Base-by-base conservation (phyloP, 1,140 invertebrate genomes). In the Chrysomallon squamiferum region DNA sequence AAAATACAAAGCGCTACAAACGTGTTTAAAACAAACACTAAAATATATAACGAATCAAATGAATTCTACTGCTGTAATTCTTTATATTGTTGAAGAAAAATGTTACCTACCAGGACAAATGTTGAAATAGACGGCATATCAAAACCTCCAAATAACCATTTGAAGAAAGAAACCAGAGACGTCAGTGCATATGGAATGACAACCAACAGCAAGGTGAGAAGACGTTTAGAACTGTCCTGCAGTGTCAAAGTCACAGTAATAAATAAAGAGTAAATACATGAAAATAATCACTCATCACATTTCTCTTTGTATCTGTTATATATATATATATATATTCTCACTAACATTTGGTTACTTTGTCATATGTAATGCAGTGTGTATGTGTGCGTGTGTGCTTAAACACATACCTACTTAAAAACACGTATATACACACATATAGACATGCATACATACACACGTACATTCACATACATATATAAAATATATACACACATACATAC, bases 71-170 rank as follows among this genome's bases (percentile, higher is more conserved):
- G n/a, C n/a, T n/a, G n/a, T n/a, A n/a, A n/a, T n/a, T n/a, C n/a
- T n/a, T n/a, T n/a, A n/a, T n/a, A n/a, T n/a, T n/a, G n/a, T n/a
- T n/a, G n/a, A n/a, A n/a, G n/a, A n/a, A n/a, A n/a, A n/a, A n/a
- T n/a, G n/a, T n/a, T 38, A 38, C 35, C 15, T 38, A 38, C 35
- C 35, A 38, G 35, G 15, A 5, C 5, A 38, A 38, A 38, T 38
- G 35, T 38, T 38, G 35, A 38, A 38, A 38, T 5, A 7, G 35
- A 38, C n/a, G 80, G 80, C 38, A 69, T 72, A n/a, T 68, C 62
- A 38, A 75, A 58, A 27, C 71, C 75, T 27, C 80, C 78, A 69
- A 82, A 82, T 20, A 77, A 15, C 1, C 61, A 60, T 54, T 75
- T 82, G 59, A 68, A 29, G 4, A 54, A 54, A 15, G 50, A 20